Evolutionary conservation across 2,888 invertebrate species (phyloP), one percentile per base, ranked within the genome.

Genomic region (Macrophya annulata): DNA sequence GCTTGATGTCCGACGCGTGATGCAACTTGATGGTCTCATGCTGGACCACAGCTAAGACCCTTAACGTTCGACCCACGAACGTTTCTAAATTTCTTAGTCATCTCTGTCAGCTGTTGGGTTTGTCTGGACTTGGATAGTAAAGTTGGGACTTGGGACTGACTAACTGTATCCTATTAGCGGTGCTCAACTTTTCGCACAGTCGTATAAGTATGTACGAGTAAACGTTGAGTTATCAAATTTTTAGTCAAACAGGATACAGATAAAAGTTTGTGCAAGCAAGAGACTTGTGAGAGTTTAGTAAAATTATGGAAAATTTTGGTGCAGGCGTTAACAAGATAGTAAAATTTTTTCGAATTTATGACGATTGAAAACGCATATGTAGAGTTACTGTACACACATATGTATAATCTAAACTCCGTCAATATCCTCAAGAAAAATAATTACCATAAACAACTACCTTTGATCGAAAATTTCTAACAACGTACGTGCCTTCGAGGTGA

Each of bases 91-190:
- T 40, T 37, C 55, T 31, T 8, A 17, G 8, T 15, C 37, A 25
- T 77, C 55, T 77, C 31, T 37, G 77, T 81, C 81, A 81, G 81
- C 81, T 81, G 81, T 40, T 59, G 31, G 59, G 59, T 21, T 31
- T 21, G 37, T 15, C 21, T 12, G 12, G 43, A 31, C 40, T 62
- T 62, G 62, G 81, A 81, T 43, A 81, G 81, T 81, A 81, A 62
- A 81, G 81, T 81, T 81, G 15, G 43, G 81, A 81, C 81, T 81
- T 62, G 21, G 37, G 62, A 40, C 81, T 81, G 81, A 81, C 81
- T 81, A 81, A 81, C 81, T 81, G 81, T 81, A 81, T 62, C 81
- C 81, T 62, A 81, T 62, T 59, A 62, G 43, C 62, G 81, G 81
- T 81, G 25, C 81, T 81, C 81, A 81, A 81, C 81, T 59, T 81